Percentiles rank a stretch among this genome's conserved stretches.
phyloP scores from a whole-genome alignment of 2,113 vertebrate genomes.

The Panthera uncia region DNA sequence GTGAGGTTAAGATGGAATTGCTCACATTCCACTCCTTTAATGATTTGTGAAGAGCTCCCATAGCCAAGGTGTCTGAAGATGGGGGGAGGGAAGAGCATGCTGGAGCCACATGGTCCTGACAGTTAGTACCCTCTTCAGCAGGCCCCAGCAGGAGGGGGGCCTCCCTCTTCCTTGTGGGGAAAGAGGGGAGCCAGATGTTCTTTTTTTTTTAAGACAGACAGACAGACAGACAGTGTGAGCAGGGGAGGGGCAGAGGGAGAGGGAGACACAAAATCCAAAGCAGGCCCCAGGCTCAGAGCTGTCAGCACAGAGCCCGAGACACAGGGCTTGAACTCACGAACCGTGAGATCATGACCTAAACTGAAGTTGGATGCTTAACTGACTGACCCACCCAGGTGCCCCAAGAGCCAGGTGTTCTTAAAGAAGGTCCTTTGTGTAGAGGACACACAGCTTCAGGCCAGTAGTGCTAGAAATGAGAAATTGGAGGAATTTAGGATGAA shows the following conservation, averaged over 20 bases:
- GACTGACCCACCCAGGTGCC: no score
- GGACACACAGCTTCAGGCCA: not conserved
- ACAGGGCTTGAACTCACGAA: no score
- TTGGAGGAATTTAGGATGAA: not conserved
- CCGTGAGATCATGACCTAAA: no score
- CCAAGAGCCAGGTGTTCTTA: not conserved
- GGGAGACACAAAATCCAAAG: no score
- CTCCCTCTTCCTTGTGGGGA: not conserved
- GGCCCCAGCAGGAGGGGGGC: not conserved
- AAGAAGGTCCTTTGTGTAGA: not conserved
- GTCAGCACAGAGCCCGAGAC: no score
- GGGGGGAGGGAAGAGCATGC: not conserved
- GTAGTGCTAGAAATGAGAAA: not conserved
- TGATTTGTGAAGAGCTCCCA: conserved; percentile 26
- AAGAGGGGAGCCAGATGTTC: not conserved
- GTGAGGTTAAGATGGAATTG: not conserved
- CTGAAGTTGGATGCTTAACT: no score
- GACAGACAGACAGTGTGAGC: no score
- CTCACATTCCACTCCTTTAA: conserved; percentile 59
- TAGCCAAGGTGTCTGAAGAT: not conserved
- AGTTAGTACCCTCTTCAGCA: not conserved
- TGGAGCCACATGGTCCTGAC: not conserved
- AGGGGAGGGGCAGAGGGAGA: no score
- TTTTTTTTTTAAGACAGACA: no score
- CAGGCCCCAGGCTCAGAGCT: no score